These are phyloP conservation scores for Hymenopus coronatus DNA, from an alignment of 2,888 invertebrate species.

Conservation along the genomic window DNA sequence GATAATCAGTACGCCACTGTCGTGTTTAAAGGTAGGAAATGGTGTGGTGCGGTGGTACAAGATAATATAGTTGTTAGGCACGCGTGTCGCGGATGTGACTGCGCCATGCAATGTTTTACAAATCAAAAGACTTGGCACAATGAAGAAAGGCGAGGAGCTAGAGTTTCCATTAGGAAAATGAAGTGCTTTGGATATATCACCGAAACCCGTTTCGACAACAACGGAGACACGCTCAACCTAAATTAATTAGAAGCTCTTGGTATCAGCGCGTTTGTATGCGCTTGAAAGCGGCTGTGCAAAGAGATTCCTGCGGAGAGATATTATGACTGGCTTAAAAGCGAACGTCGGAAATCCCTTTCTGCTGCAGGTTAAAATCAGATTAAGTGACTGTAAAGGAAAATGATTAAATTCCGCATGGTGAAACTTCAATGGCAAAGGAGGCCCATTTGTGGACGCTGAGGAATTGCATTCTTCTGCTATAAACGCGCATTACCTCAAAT, in stretches of 20 bases:
- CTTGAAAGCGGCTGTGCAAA: not conserved
- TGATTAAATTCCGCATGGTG: not conserved
- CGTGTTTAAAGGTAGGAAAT: not conserved
- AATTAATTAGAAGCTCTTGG: not conserved
- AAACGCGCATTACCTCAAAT: not conserved
- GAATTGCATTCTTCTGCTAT: not conserved
- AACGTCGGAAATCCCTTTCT: not conserved
- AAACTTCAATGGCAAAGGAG: not conserved
- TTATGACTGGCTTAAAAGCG: not conserved
- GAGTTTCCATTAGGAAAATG: not conserved
- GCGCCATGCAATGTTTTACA: not conserved
- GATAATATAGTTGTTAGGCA: not conserved
- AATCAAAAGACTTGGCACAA: not conserved
- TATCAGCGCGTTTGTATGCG: not conserved
- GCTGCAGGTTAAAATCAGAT: not conserved
- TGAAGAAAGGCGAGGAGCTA: not conserved
- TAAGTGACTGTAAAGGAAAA: not conserved
- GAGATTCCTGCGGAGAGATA: not conserved
- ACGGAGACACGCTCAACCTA: not conserved
- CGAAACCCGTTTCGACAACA: not conserved
- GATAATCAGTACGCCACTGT: not conserved
- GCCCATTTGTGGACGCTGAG: not conserved
- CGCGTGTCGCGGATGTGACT: not conserved
- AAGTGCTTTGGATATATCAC: not conserved
- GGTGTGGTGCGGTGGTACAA: not conserved